Evolutionary conservation across 1,140 invertebrate genomes (phyloP).

Genomic region (Zaprionus davidi): DNA sequence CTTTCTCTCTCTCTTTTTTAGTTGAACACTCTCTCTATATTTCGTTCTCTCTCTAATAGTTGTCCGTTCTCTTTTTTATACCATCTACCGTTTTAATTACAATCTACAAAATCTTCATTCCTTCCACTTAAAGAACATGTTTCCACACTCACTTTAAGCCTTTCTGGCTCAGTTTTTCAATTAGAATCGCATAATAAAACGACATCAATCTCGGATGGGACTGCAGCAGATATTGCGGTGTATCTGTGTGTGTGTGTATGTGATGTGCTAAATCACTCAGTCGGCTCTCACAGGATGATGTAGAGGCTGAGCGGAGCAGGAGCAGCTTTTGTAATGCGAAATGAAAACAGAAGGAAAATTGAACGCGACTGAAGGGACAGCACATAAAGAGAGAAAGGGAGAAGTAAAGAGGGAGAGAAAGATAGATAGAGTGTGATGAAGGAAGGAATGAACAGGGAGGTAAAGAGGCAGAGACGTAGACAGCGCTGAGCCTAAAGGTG

Average conservation of each 20-base stretch:
- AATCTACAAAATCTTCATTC: neutral
- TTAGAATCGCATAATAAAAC: slow-evolving; percentile 10
- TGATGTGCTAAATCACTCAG: slow-evolving; percentile 32
- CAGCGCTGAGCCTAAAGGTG: neutral
- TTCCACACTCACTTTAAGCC: neutral
- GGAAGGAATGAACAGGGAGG: neutral
- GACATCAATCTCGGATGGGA: slow-evolving; percentile 23
- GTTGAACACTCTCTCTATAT: too few species aligned
- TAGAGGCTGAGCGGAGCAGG: neutral
- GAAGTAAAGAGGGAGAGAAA: neutral
- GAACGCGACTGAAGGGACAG: slow-evolving; percentile 1
- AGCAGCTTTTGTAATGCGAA: neutral
- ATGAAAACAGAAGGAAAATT: slow-evolving; percentile 18
- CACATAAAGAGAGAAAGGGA: neutral
- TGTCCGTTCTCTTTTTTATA: rapidly evolving
- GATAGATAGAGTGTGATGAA: neutral
- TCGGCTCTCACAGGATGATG: slow-evolving; percentile 12
- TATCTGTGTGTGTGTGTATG: neutral
- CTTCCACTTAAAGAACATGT: neutral
- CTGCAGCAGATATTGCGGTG: slow-evolving; percentile 10
- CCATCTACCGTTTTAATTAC: neutral
- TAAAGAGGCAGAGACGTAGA: neutral
- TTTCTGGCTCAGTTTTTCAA: slow-evolving; percentile 6
- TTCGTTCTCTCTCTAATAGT: too few species aligned
- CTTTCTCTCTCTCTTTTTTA: too few species aligned